Percentiles rank a stretch among this genome's conserved stretches.
Evolutionary conservation across 2,888 invertebrate species (phyloP).

Genomic region (Tetragonisca angustula): DNA sequence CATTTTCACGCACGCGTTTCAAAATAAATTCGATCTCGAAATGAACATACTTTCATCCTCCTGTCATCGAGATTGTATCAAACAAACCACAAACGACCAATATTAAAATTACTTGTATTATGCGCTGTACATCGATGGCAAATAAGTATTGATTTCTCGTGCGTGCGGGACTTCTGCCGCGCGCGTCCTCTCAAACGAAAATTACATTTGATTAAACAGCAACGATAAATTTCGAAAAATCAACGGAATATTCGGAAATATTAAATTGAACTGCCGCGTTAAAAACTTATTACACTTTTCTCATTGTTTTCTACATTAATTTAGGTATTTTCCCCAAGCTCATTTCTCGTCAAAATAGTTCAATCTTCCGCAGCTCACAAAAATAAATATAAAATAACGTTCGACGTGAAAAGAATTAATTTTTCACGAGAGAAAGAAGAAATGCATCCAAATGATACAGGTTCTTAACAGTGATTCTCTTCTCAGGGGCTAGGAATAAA

Average conservation of each 20-base stretch:
- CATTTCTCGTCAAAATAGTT: no score
- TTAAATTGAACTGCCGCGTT: not conserved
- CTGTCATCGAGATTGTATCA: not conserved
- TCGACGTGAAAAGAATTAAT: no score
- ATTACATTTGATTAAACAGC: not conserved
- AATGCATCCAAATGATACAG: no score
- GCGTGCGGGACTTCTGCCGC: not conserved
- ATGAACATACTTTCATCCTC: conserved; percentile 9
- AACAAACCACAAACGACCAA: not conserved
- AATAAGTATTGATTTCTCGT: not conserved
- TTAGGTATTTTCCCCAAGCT: no score
- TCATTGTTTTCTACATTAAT: no score
- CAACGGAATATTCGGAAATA: not conserved
- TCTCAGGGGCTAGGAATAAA: not conserved
- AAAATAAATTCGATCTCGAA: conserved; percentile 3
- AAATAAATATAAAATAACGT: no score
- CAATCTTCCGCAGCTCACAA: no score
- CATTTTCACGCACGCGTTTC: not conserved
- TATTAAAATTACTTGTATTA: conserved; percentile 1
- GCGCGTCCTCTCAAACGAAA: not conserved
- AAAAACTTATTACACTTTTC: not conserved
- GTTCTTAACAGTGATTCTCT: no score
- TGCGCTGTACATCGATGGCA: not conserved
- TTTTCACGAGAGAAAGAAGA: no score
- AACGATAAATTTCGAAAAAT: not conserved